Percentiles rank a stretch among this genome's conserved stretches.
These are phyloP conservation scores for Euthynnus affinis DNA, from an alignment of 2,797 vertebrate species.

Conservation along the genomic window DNA sequence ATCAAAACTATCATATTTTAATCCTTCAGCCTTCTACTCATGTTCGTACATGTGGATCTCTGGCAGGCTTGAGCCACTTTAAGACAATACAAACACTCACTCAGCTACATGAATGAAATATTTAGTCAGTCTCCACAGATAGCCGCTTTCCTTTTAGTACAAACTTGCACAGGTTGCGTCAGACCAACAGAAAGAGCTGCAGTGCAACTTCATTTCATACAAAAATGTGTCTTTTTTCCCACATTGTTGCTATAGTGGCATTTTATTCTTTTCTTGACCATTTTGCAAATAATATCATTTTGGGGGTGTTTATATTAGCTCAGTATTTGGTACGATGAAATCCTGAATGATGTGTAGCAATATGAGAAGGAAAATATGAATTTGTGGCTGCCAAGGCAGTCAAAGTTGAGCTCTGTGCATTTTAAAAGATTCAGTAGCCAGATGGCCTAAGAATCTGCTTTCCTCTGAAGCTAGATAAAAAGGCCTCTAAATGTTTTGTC, in stretches of 20 bases:
- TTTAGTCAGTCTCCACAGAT: slow-evolving; percentile 81
- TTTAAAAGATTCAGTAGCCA: slow-evolving; percentile 83
- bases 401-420: slow-evolving; percentile 56
- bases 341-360: slow-evolving; percentile 32
- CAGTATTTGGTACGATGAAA: slow-evolving; percentile 31
- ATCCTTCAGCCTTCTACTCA: slow-evolving; percentile 5
- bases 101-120: slow-evolving; percentile 82
- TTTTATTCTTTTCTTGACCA: slow-evolving; percentile 14
- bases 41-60: slow-evolving; percentile 32
- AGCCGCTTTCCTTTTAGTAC: slow-evolving; percentile 64
- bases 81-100: slow-evolving; percentile 72
- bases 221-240: not conserved
- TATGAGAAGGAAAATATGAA: slow-evolving; percentile 31
- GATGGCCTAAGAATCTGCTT: slow-evolving; percentile 78
- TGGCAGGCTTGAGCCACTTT: slow-evolving; percentile 51
- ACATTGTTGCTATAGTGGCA: not conserved
- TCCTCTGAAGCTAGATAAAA: slow-evolving; percentile 71
- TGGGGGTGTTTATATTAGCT: slow-evolving; percentile 1
- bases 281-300: slow-evolving; percentile 15
- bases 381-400: slow-evolving; percentile 51
- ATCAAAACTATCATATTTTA: slow-evolving; percentile 16
- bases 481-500: slow-evolving; percentile 54
- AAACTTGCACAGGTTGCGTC: slow-evolving; percentile 39
- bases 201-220: slow-evolving; percentile 30
- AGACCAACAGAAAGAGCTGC: slow-evolving; percentile 37